These are phyloP conservation scores for Mechanitis messenoides DNA, from an alignment of 2,888 invertebrate genomes.

Conservation along the genomic window DNA sequence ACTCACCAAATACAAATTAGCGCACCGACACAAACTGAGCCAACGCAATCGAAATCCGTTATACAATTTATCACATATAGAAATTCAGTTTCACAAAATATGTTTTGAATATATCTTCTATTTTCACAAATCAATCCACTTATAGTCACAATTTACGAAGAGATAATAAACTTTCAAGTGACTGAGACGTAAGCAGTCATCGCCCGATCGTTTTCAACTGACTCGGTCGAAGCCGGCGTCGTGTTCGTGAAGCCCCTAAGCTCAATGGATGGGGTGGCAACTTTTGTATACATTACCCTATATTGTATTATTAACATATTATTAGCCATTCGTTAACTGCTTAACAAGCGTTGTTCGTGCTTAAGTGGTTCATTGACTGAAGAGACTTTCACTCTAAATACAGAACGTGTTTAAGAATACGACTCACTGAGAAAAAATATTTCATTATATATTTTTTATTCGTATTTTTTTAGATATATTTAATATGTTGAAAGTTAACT, in stretches of 20 bases:
- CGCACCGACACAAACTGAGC: slow-evolving; percentile 44
- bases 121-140: slow-evolving; percentile 59
- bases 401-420: slow-evolving; percentile 3
- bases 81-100: not conserved
- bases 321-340: slow-evolving; percentile 23
- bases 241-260: slow-evolving; percentile 22
- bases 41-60: slow-evolving; percentile 21
- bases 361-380: slow-evolving; percentile 6
- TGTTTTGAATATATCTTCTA: slow-evolving; percentile 24
- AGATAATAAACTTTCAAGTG: slow-evolving; percentile 44
- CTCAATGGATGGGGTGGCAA: slow-evolving; percentile 20
- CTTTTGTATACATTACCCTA: slow-evolving; percentile 19
- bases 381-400: not conserved
- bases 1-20: slow-evolving; percentile 68
- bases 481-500: too few species aligned
- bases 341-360: slow-evolving; percentile 12
- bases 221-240: slow-evolving; percentile 17
- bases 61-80: not conserved
- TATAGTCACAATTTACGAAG: slow-evolving; percentile 62
- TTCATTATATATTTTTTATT: too few species aligned
- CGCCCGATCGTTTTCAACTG: slow-evolving; percentile 42
- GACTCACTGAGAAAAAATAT: not conserved
- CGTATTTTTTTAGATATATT: too few species aligned
- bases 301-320: slow-evolving; percentile 14
- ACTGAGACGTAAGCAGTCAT: slow-evolving; percentile 45